Evolutionary conservation across 35 echinoderm and acorn worm genomes (phyloP), one percentile per base, ranked within the genome.

Genomic region (Diadema setosum): DNA sequence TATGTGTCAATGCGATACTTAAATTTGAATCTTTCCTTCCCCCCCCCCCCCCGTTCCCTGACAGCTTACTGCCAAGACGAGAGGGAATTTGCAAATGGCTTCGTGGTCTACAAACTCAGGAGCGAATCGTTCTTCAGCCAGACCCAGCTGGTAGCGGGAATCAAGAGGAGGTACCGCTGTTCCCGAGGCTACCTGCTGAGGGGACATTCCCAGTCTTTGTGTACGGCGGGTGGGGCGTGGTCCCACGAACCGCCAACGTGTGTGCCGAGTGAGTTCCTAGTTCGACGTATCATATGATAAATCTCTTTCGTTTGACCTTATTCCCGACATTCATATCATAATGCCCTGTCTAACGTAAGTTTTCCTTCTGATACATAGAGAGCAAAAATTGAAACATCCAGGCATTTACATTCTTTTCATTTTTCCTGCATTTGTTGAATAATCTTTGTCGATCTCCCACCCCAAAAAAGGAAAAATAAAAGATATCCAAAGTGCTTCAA

Each of bases 1-100:
- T n/a, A n/a, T n/a, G n/a, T n/a, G n/a, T n/a, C n/a, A n/a, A n/a
- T n/a, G n/a, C n/a, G n/a, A n/a, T n/a, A n/a, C n/a, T n/a, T n/a
- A n/a, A n/a, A n/a, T n/a, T n/a, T n/a, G n/a, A n/a, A n/a, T n/a
- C n/a, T n/a, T n/a, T n/a, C n/a, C n/a, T n/a, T n/a, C 56, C 29
- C 29, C 56, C 36, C 36, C 36, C 27, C 36, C 37, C 0, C 5
- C 17, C 18, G 12, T 67, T 67, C 37, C 37, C 1, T 26, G 52
- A 58, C 74, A 91, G 91, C 87, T 31, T 94, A 90, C 57, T 97
- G 95, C 59, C 87, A 81, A 0, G 95, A 97, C 41, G 81, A 97
- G 34, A 80, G 95, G 18, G 60, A 49, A n/a, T 57, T 97, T 8
- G 17, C 50, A 12, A 87, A 93, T 69, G 95, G 95, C 6, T 93